Evolutionary conservation across 2,113 vertebrate species (phyloP).

Genomic region (Rhinogobius similis): DNA sequence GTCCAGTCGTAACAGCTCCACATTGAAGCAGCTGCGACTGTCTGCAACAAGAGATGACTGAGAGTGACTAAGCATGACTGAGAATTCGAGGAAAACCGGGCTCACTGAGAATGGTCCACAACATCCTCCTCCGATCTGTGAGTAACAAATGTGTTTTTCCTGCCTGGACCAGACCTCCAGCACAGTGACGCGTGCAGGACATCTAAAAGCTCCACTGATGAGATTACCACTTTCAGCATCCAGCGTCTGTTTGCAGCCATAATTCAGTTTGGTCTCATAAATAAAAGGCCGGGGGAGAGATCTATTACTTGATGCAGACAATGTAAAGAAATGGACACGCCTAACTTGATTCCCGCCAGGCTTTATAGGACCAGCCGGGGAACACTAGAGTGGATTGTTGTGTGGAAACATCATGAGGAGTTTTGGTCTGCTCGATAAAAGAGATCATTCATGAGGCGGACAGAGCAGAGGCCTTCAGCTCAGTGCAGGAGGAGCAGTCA

Average conservation of each 20-base stretch:
- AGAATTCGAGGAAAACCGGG: too few relatives aligned
- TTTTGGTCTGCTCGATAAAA: constrained; percentile 53
- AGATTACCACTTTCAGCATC: constrained; percentile 46
- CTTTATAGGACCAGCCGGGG: constrained; percentile 25
- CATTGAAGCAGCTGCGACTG: too few relatives aligned
- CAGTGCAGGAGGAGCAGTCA: constrained; percentile 32
- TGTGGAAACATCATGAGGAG: constrained; percentile 33
- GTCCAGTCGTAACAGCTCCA: too few relatives aligned
- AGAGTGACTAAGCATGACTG: too few relatives aligned
- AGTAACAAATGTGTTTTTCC: constrained; percentile 41
- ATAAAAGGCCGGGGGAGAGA: constrained; percentile 18
- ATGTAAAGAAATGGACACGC: constrained; percentile 14
- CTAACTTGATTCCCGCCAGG: constrained; percentile 14
- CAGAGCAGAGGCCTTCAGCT: constrained; percentile 48
- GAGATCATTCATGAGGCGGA: constrained; percentile 63
- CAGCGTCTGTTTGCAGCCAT: constrained; percentile 21
- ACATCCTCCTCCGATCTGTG: background rate
- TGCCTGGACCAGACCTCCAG: constrained; percentile 21
- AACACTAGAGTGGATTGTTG: constrained; percentile 69
- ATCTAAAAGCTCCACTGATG: constrained; percentile 38
- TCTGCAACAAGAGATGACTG: too few relatives aligned
- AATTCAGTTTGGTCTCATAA: constrained; percentile 16
- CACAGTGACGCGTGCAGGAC: constrained; percentile 17
- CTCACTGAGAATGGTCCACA: too few relatives aligned
- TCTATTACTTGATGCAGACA: background rate